phyloP scores from a whole-genome alignment of 92 coral and sea anemone genomes.

The Palythoa caribaeorum region DNA sequence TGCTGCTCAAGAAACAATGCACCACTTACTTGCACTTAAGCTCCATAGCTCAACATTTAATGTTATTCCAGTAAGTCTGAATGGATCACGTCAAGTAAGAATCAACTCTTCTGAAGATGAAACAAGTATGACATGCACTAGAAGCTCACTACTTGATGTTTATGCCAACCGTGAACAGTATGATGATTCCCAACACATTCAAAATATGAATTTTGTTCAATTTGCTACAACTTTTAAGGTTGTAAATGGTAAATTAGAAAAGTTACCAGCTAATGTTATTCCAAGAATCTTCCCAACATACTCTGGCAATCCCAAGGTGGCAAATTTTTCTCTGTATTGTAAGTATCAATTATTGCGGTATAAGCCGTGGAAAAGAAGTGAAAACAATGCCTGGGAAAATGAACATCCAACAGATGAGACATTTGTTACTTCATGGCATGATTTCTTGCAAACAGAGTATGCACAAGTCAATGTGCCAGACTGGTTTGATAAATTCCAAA shows the following conservation, averaged over 20 bases:
- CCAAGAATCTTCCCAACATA: conserved; percentile 22
- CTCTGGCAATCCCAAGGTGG: conserved; percentile 62
- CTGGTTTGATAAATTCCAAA: conserved; percentile 63
- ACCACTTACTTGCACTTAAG: too few relatives aligned
- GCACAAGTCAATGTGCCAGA: conserved; percentile 61
- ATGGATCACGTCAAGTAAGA: conserved; percentile 72
- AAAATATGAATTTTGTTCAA: conserved; percentile 38
- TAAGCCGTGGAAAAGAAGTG: conserved; percentile 59
- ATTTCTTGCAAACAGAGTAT: conserved; percentile 60
- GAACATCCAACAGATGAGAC: conserved; percentile 51
- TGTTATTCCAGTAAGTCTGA: background rate
- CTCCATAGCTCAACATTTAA: too few relatives aligned
- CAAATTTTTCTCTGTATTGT: conserved; percentile 53
- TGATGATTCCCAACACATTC: conserved; percentile 15
- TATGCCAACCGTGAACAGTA: too few relatives aligned
- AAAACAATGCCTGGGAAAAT: conserved; percentile 55
- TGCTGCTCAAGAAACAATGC: too few relatives aligned
- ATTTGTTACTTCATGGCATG: conserved; percentile 18
- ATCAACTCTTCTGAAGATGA: conserved; percentile 24
- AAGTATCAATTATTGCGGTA: conserved; percentile 66
- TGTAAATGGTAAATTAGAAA: conserved; percentile 50
- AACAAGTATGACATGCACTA: background rate
- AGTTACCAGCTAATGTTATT: conserved; percentile 35
- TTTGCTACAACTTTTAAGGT: conserved; percentile 65
- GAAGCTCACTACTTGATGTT: conserved; percentile 24